Evolutionary conservation across 2,113 vertebrate species (phyloP).

Genomic region (Saguinus midas): DNA sequence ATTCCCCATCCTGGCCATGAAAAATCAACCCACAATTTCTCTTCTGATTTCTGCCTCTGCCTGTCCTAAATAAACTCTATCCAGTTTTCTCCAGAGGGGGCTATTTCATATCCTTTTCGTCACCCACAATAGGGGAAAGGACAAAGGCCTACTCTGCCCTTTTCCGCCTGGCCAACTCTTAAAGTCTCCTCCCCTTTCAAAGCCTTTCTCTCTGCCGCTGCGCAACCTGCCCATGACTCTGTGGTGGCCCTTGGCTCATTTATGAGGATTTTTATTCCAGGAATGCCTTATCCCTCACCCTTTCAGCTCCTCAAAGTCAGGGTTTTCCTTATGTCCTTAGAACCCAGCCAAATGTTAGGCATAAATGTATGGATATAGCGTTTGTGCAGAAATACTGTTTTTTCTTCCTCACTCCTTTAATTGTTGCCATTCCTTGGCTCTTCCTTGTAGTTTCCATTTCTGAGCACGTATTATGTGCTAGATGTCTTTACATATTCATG

Average conservation of each 20-base stretch:
- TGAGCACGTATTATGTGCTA: not conserved
- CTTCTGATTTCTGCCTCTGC: not conserved
- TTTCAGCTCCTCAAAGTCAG: not conserved
- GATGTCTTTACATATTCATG: not conserved
- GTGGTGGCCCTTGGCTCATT: not conserved
- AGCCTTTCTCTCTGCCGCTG: not conserved
- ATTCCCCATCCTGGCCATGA: not conserved
- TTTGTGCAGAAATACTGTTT: not conserved
- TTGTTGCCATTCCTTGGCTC: not conserved
- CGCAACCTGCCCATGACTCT: not conserved
- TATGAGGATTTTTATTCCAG: not conserved
- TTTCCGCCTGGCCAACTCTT: not conserved
- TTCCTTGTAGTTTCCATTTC: constrained; percentile 28
- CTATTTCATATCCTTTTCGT: not conserved
- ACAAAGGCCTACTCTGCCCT: not conserved
- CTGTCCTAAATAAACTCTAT: not conserved
- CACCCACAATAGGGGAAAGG: not conserved
- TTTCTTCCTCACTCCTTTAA: not conserved
- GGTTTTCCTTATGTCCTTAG: not conserved
- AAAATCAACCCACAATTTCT: not conserved
- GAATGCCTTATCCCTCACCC: not conserved
- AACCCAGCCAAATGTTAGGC: not conserved
- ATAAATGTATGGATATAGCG: not conserved
- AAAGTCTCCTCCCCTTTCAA: not conserved
- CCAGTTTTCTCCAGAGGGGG: not conserved